Conservation (phyloP, 2,797 vertebrate genomes). For the Mus minutoides region DNA sequence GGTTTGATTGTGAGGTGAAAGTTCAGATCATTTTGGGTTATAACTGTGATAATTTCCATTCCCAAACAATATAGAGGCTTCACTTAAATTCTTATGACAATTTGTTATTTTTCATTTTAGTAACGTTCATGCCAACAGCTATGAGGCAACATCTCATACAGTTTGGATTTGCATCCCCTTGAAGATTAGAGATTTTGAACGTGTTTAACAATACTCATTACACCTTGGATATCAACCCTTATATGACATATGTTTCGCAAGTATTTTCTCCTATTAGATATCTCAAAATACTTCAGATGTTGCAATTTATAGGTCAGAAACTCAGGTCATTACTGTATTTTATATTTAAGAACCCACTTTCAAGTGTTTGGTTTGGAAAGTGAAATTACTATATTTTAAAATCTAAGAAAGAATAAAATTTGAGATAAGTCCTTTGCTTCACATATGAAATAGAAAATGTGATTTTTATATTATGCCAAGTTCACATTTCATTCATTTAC, state of each 20-base stretch:
- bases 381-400: not conserved
- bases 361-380: not conserved
- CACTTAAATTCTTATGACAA: not conserved
- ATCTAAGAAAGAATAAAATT: not conserved
- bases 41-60: not conserved
- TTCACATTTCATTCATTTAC: not conserved
- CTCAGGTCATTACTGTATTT: not conserved
- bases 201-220: not conserved
- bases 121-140: not conserved
- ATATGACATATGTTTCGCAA: not conserved
- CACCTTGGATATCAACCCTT: not conserved
- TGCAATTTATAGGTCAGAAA: not conserved
- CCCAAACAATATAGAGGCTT: not conserved
- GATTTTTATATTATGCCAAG: not conserved
- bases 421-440: not conserved
- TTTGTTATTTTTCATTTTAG: not conserved
- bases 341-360: not conserved
- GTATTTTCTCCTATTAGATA: not conserved
- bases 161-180: not conserved
- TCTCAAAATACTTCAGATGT: not conserved
- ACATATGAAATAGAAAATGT: not conserved
- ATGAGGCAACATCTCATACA: not conserved
- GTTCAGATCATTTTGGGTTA: no score
- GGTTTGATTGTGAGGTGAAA: not conserved
- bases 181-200: not conserved